Percentiles rank a stretch among this genome's conserved stretches.
Conservation (phyloP, 1,140 invertebrate species). For the Saccostrea echinata region DNA sequence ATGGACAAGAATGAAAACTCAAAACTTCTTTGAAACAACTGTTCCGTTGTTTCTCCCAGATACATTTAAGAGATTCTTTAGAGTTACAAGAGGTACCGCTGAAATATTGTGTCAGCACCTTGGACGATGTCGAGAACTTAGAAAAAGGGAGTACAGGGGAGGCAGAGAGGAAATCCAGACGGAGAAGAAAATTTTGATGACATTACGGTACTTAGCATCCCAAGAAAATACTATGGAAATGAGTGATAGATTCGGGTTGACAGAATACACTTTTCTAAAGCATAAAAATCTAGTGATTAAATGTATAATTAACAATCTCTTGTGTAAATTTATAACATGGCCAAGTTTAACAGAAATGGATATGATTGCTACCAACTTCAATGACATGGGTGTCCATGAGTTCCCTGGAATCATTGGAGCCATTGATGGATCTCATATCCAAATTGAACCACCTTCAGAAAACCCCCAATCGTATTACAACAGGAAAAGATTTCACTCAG, state of each 20-base stretch:
- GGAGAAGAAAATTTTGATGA: too few species aligned
- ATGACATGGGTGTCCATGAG: constrained; percentile 8
- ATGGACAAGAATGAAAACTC: not conserved
- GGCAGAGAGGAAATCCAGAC: too few species aligned
- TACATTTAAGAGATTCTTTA: not conserved
- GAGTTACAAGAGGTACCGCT: not conserved
- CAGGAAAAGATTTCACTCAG: constrained; percentile 57
- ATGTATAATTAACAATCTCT: not conserved
- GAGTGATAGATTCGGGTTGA: too few species aligned
- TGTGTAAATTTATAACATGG: not conserved
- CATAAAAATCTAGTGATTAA: constrained; percentile 4
- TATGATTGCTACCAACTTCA: too few species aligned
- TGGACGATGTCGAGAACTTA: too few species aligned
- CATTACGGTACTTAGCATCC: too few species aligned
- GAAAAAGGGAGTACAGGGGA: too few species aligned
- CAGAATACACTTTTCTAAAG: not conserved
- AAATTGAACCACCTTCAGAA: too few species aligned
- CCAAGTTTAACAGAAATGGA: constrained; percentile 13
- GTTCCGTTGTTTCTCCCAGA: not conserved
- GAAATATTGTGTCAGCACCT: not conserved
- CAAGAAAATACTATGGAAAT: too few species aligned
- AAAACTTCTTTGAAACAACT: not conserved
- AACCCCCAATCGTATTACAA: constrained; percentile 54
- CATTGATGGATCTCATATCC: not conserved
- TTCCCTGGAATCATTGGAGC: constrained; percentile 5